A percentile compares a stretch with the other conserved stretches of the same genome.
Conservation (phyloP, 2,888 invertebrate genomes). For the Steinernema scapterisci region DNA sequence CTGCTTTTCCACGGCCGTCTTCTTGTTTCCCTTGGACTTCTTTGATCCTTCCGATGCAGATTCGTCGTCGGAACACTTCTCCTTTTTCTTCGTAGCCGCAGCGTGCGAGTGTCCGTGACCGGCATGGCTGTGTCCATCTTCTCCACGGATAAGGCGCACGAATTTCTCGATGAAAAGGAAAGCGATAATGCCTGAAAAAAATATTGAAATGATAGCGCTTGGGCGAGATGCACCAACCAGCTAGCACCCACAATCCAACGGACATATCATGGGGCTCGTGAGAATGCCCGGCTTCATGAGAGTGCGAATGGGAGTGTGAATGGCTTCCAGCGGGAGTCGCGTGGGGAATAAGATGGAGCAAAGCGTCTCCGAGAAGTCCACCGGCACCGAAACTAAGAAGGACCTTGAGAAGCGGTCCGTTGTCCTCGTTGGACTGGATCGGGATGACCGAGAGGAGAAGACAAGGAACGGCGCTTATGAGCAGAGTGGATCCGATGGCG, state of each 20-base stretch:
- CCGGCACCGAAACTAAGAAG: constrained; percentile 87
- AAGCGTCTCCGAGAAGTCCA: constrained; percentile 95
- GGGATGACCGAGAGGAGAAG: constrained; percentile 90
- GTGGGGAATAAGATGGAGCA: constrained; percentile 96
- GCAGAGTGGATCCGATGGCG: constrained; percentile 77
- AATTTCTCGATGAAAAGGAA: constrained; percentile 79
- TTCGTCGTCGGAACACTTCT: constrained; percentile 35
- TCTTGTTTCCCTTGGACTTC: constrained; percentile 35
- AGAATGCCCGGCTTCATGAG: constrained; percentile 53
- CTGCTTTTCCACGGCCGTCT: background rate
- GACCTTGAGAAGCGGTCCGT: constrained; percentile 62
- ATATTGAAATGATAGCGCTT: background rate
- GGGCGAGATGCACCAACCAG: constrained; percentile 75
- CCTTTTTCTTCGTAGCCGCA: constrained; percentile 38
- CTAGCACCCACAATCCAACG: constrained; percentile 90
- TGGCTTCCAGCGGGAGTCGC: constrained; percentile 77
- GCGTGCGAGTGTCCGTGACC: constrained; percentile 71
- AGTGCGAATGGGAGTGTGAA: constrained; percentile 61
- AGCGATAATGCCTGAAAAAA: constrained; percentile 57
- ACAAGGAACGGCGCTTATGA: constrained; percentile 93
- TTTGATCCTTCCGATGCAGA: constrained; percentile 38
- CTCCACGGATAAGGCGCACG: constrained; percentile 80
- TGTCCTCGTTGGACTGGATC: constrained; percentile 72
- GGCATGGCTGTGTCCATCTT: constrained; percentile 75
- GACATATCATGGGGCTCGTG: constrained; percentile 77